Base-by-base conservation (phyloP, 1,140 invertebrate genomes). In the Nasonia giraulti region DNA sequence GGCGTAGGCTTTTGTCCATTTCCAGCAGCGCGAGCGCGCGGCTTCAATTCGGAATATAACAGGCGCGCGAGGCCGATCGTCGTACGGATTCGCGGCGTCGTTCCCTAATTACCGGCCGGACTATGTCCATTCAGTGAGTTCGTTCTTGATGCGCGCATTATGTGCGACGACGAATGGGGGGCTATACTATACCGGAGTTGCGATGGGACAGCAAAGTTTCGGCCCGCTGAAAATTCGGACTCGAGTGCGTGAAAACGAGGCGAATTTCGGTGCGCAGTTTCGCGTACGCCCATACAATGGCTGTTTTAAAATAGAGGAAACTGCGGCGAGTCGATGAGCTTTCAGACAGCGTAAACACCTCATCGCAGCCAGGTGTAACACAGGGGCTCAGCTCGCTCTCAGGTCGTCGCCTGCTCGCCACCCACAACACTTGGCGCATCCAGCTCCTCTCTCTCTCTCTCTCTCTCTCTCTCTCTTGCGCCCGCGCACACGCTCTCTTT, bases 401-500 rank as follows among this genome's bases (percentile, higher is more conserved):
- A 62, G 55, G 20, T 62, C 7, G 68, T 44, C 8, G 40, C 40
- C 40, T 0, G 40, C 40, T 44, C 40, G 5, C 40, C 40, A 44
- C 8, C 40, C 33, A 71, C 68, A 71, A 27, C 31, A 27, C 68
- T 71, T 27, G 23, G 23, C 68, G 68, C 68, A 33, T 71, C 68
- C 68, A 71, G 14, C 20, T 83, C n/a, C 81, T 62, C 73, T 44
- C 47, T 62, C 66, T 50, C 66, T 71, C 20, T 27, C 33, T 74
- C 86, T 82, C 73, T 44, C 47, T 62, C 66, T 50, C 66, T 71
- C 20, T 27, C 33, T 74, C 86, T 82, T 80, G 47, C 83, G 71
- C 78, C 86, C 88, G 88, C 89, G 87, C 89, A 90, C 91, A 90
- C 90, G 91, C 89, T 91, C 91, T 92, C 92, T 92, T 93, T 92